A percentile compares a stretch with the other conserved stretches of the same genome.
These are phyloP conservation scores for Hoplodrina ambigua DNA, from an alignment of 2,888 invertebrate species.

Conservation along the genomic window DNA sequence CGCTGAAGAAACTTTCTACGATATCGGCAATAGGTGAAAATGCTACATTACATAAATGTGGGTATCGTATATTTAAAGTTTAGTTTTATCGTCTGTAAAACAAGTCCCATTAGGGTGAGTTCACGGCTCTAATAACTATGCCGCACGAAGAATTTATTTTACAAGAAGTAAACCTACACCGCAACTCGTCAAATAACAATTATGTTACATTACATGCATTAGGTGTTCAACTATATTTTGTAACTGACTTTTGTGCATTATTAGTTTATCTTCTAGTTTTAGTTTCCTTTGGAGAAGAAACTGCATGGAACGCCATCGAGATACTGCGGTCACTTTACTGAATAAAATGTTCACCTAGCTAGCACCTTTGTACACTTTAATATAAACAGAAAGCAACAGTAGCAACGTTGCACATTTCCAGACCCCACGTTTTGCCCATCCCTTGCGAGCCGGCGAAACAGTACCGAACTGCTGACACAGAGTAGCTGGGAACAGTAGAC, in stretches of 20 bases:
- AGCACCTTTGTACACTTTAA: conserved; percentile 9
- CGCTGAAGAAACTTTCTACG: conserved; percentile 20
- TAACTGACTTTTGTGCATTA: no score
- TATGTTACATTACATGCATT: no score
- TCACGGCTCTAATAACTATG: conserved; percentile 11
- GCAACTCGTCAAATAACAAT: no score
- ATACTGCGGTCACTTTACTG: neutral
- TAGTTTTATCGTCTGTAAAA: conserved; percentile 26
- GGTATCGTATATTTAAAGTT: conserved; percentile 38
- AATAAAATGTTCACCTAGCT: neutral
- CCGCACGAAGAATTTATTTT: neutral
- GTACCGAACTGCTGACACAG: conserved; percentile 16
- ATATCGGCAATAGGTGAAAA: conserved; percentile 43
- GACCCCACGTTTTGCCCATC: conserved; percentile 44
- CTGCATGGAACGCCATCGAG: neutral
- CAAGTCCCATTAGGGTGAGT: conserved; percentile 26
- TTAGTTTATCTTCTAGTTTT: no score
- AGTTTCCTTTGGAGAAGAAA: neutral
- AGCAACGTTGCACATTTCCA: conserved; percentile 48
- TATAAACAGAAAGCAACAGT: conserved; percentile 30
- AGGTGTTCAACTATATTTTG: no score
- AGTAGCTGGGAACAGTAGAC: conserved; percentile 22
- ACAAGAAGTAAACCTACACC: neutral
- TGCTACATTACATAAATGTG: conserved; percentile 19
- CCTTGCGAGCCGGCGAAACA: conserved; percentile 25